phyloP scores from a whole-genome alignment of 2,113 vertebrate genomes.

The Seriola aureovittata region DNA sequence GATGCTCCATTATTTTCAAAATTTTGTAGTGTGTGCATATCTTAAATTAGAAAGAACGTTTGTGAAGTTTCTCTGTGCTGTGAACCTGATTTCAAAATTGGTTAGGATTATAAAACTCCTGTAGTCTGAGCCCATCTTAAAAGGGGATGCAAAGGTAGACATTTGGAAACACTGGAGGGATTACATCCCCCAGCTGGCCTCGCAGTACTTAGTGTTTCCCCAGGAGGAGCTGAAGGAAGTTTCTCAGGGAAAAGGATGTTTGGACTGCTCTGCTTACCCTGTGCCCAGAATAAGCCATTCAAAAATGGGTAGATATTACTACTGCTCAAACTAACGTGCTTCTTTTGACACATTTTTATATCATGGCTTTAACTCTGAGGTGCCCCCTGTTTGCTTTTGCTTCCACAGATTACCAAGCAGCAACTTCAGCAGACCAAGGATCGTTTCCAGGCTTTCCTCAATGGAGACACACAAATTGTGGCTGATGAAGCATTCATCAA shows the following conservation, averaged over 20 bases:
- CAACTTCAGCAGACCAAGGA: conserved; percentile 98
- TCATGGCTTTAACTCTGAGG: neutral
- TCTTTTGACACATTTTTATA: conserved; percentile 11
- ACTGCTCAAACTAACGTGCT: conserved; percentile 4
- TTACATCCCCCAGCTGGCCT: conserved; percentile 8
- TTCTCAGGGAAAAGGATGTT: neutral
- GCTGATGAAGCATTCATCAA: conserved; percentile 99
- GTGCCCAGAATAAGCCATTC: neutral
- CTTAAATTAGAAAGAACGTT: too few species aligned
- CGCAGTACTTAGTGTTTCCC: conserved; percentile 1
- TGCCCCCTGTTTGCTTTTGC: conserved; percentile 61
- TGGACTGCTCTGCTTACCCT: neutral
- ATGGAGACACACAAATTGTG: conserved; percentile 99
- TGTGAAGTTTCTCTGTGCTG: too few species aligned
- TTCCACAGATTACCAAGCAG: conserved; percentile 95
- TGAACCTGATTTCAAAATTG: too few species aligned
- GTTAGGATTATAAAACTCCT: too few species aligned
- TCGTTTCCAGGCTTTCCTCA: conserved; percentile 98
- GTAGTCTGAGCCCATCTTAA: too few species aligned
- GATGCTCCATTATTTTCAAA: too few species aligned
- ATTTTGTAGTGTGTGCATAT: too few species aligned
- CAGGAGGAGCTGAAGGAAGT: neutral
- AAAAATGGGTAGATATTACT: conserved; percentile 10
- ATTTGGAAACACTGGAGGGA: conserved; percentile 14
- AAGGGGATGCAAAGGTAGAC: conserved; percentile 13